Evolutionary conservation across 2,113 vertebrate genomes (phyloP), one percentile per base, ranked within the genome.

Genomic region (Corydoras sp.): DNA sequence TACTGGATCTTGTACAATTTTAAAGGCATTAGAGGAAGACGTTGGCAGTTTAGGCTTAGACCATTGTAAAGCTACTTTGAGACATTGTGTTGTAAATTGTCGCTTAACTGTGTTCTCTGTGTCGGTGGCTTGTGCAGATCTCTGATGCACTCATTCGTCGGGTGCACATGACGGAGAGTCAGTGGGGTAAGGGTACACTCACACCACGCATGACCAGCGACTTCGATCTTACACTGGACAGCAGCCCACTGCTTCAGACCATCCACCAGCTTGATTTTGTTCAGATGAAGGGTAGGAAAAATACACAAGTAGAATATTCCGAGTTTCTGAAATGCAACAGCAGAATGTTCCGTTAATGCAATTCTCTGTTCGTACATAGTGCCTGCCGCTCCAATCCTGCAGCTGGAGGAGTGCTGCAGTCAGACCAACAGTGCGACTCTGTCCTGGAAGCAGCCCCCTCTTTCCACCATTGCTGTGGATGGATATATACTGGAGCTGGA

Each of bases 221-320:
- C 88, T 99, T 99, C 6, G 97, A 99, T 87, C 83, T 99, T 54
- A 98, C 95, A 48, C 91, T 99, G 68, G 97, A 99, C 89, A 98
- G 92, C 0, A 93, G 93, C 1, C 94, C 95, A 0, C 87, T 98
- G 71, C 90, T 98, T 10, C 95, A 98, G 75, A 95, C 95, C 73
- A 98, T 98, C 81, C 96, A 98, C 71, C 97, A 99, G 89, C 93
- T 99, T 0, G 97, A 98, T 88, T 99, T 99, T 0, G 91, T 99
- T 14, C 96, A 98, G 85, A 95, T 98, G 93, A 98, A 98, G 94
- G 93, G 97, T 98, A 86, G 62, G 35, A 31, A 6, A 8, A 4
- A 7, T 24, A 24, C 18, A 24, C 18, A 24, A 24, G 18, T 24
- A 24, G 18, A 24, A 24, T 2, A 24, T 24, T 24, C 18, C 18